Percentiles rank a stretch among this genome's conserved stretches.
Evolutionary conservation across 2,888 invertebrate species (phyloP).

Genomic region (Tricholauxania praeusta): DNA sequence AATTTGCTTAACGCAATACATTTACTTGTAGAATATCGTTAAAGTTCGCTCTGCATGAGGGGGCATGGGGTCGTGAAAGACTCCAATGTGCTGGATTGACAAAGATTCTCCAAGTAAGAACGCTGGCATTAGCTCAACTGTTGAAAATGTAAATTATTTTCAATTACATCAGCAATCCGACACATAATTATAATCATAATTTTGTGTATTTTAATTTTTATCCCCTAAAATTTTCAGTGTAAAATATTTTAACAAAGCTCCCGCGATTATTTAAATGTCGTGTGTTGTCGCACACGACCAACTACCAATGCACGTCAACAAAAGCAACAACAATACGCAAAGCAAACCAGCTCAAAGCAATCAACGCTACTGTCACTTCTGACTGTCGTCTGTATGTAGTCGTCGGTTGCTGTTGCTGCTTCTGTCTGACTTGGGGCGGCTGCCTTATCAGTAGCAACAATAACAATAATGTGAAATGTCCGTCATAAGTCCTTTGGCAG

Average conservation of each 20-base stretch:
- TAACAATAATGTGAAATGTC: slow-evolving; percentile 48
- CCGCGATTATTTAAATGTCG: slow-evolving; percentile 61
- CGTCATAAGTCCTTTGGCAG: slow-evolving; percentile 58
- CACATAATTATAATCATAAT: too few species aligned
- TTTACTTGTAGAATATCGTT: too few species aligned
- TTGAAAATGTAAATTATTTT: too few species aligned
- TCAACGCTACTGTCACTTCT: slow-evolving; percentile 61
- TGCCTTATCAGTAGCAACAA: slow-evolving; percentile 63
- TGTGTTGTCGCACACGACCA: slow-evolving; percentile 49
- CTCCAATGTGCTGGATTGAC: too few species aligned
- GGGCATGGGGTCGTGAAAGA: too few species aligned
- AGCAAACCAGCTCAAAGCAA: slow-evolving; percentile 54
- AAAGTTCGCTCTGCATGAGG: too few species aligned
- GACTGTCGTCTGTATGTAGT: not conserved
- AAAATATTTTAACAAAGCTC: slow-evolving; percentile 13
- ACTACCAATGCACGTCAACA: slow-evolving; percentile 38
- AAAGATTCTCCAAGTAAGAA: too few species aligned
- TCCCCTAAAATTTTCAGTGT: too few species aligned
- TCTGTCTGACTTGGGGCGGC: slow-evolving; percentile 43
- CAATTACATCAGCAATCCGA: too few species aligned
- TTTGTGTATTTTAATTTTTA: too few species aligned
- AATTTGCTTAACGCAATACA: too few species aligned
- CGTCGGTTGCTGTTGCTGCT: slow-evolving; percentile 25
- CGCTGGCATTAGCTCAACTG: too few species aligned
- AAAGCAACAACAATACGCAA: slow-evolving; percentile 29